Evolutionary conservation across 1,140 invertebrate genomes (phyloP).

Genomic region (Daktulosphaira vitifoliae): DNA sequence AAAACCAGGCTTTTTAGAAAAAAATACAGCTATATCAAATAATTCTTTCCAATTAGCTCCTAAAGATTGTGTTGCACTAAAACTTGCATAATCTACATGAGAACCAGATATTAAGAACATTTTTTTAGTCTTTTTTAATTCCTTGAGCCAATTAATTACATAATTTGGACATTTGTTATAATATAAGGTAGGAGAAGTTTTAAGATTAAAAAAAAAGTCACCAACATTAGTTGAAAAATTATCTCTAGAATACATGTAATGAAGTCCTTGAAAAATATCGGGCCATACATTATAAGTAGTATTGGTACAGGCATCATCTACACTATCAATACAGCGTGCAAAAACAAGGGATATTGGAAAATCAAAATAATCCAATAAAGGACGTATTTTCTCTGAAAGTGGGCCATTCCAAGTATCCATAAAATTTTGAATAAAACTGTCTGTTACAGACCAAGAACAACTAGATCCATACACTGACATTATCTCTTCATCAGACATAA

Average conservation of each 20-base stretch:
- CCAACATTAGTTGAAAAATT: slow-evolving; percentile 51
- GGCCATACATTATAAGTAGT: slow-evolving; percentile 55
- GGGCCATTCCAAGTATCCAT: slow-evolving; percentile 55
- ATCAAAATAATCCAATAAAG: slow-evolving; percentile 69
- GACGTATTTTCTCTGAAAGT: slow-evolving; percentile 51
- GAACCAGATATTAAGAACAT: slow-evolving; percentile 70
- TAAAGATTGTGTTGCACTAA: slow-evolving; percentile 55
- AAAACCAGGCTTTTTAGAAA: slow-evolving; percentile 68
- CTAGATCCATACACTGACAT: slow-evolving; percentile 52
- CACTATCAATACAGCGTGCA: slow-evolving; percentile 59
- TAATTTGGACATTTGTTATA: slow-evolving; percentile 51
- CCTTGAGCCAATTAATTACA: slow-evolving; percentile 56
- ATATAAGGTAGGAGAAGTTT: slow-evolving; percentile 55
- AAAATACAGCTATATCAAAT: slow-evolving; percentile 64
- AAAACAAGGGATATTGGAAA: slow-evolving; percentile 58
- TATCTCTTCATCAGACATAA: slow-evolving; percentile 53
- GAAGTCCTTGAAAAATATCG: slow-evolving; percentile 55
- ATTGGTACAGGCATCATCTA: slow-evolving; percentile 51
- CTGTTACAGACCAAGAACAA: slow-evolving; percentile 51
- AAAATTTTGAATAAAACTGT: slow-evolving; percentile 49
- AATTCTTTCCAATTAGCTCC: slow-evolving; percentile 61
- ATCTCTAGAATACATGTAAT: slow-evolving; percentile 54
- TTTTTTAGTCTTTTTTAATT: slow-evolving; percentile 49
- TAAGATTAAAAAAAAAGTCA: slow-evolving; percentile 55
- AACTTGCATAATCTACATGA: slow-evolving; percentile 61